These are phyloP conservation scores for Naso thynnoides DNA, from an alignment of 2,797 vertebrate genomes.

Conservation along the genomic window DNA sequence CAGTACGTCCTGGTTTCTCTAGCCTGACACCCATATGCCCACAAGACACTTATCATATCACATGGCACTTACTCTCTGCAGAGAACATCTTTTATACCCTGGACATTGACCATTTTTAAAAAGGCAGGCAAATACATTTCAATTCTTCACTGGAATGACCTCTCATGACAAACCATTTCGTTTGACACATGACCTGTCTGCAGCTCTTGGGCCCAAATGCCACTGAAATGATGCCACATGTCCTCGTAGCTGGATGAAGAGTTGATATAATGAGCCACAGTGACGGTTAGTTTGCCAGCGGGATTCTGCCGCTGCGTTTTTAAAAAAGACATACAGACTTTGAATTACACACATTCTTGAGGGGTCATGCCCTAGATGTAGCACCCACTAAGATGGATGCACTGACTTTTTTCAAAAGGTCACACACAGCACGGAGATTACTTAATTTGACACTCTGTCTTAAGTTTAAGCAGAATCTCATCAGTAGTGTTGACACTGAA, in stretches of 20 bases:
- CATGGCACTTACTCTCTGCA: too few relatives aligned
- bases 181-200: constrained; percentile 40
- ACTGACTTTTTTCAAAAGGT: constrained; percentile 60
- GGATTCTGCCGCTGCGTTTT: constrained; percentile 8
- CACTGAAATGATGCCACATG: constrained; percentile 37
- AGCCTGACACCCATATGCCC: too few relatives aligned
- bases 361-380: constrained; percentile 21
- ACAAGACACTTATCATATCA: too few relatives aligned
- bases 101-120: background rate
- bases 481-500: constrained; percentile 64
- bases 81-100: background rate
- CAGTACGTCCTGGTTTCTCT: too few relatives aligned
- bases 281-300: constrained; percentile 13
- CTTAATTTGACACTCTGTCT: constrained; percentile 68
- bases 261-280: constrained; percentile 10
- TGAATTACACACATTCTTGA: constrained; percentile 16
- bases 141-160: constrained; percentile 13
- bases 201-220: constrained; percentile 46
- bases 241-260: background rate
- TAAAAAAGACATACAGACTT: constrained; percentile 11
- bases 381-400: constrained; percentile 26
- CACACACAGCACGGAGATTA: constrained; percentile 41
- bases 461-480: constrained; percentile 59
- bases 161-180: constrained; percentile 40
- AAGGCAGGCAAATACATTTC: constrained; percentile 23